Base-by-base conservation (phyloP, 2,888 invertebrate genomes). In the Agonum fuliginosum region DNA sequence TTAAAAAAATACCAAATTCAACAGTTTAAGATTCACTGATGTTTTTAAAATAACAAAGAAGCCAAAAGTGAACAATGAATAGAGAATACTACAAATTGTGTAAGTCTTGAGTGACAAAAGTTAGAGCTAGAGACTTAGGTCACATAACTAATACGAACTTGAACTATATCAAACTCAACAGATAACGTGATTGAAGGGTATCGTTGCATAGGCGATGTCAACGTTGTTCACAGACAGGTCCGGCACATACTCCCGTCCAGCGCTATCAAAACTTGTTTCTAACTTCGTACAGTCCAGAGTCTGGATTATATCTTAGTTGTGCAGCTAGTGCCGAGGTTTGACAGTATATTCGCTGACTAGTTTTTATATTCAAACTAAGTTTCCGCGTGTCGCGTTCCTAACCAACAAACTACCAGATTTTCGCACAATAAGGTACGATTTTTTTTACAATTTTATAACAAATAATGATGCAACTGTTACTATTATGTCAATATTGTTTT, bases 261-360 rank as follows among this genome's bases (percentile, higher is more conserved):
- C 22, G 71, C 19, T 51, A 71, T 71, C 71, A 71, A 71, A 71
- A 71, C 71, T 71, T 71, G 30, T 48, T 71, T 71, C 71, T 34
- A 8, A 22, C 22, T 24, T 20, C 24, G 54, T 54, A 54, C 24
- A 48, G 54, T 54, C 22, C 54, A 54, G 30, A 62, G 30, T 37
- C 62, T 30, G 62, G 30, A 30, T 62, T 14, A 30, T 62, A 62
- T 62, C 30, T 62, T 19, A 62, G 62, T 62, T 14, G 62, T 62
- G 34, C 10, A 34, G 62, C 30, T 6, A 34, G 62, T 62, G 62
- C 30, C 30, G 62, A 24, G 24, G 54, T 54, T 54, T 54, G 54
- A 54, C 54, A 54, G 24, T n/a, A 54, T 10, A 54, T 54, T 54
- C 17, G 54, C 54, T 24, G 54, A 24, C 54, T 54, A 12, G 54